phyloP scores from a whole-genome alignment of 2,797 vertebrate species.

The Garrulus glandarius region DNA sequence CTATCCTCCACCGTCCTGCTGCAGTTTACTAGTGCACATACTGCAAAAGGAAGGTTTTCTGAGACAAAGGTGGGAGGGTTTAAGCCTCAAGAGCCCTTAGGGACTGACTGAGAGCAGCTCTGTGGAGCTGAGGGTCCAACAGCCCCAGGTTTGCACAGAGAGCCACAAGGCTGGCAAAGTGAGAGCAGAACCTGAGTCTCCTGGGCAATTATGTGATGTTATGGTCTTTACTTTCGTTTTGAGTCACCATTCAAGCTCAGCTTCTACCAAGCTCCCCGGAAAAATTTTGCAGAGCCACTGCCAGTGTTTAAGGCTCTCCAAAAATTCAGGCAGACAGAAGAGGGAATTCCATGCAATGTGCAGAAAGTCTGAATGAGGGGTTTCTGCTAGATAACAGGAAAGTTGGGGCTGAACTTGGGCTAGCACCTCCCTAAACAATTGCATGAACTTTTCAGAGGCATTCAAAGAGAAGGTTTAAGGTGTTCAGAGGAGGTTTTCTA shows the following conservation, averaged over 20 bases:
- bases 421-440: neutral
- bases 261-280: neutral
- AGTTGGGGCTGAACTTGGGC: neutral
- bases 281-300: neutral
- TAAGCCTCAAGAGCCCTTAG: neutral
- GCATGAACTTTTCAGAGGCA: neutral
- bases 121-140: neutral
- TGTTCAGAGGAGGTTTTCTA: neutral
- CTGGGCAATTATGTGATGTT: neutral
- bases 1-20: neutral
- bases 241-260: constrained; percentile 2
- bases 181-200: neutral
- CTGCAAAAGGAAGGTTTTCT: neutral
- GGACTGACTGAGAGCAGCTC: neutral
- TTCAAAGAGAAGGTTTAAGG: neutral
- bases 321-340: constrained; percentile 46
- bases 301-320: constrained; percentile 17
- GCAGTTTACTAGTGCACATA: neutral
- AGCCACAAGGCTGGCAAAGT: neutral
- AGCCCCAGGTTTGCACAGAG: neutral
- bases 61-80: neutral
- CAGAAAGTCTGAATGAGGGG: neutral
- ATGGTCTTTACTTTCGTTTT: neutral
- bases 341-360: neutral
- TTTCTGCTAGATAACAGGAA: constrained; percentile 23